Evolutionary conservation across 2,888 invertebrate species (phyloP), one percentile per base, ranked within the genome.

Genomic region (Drosophila paracracens): DNA sequence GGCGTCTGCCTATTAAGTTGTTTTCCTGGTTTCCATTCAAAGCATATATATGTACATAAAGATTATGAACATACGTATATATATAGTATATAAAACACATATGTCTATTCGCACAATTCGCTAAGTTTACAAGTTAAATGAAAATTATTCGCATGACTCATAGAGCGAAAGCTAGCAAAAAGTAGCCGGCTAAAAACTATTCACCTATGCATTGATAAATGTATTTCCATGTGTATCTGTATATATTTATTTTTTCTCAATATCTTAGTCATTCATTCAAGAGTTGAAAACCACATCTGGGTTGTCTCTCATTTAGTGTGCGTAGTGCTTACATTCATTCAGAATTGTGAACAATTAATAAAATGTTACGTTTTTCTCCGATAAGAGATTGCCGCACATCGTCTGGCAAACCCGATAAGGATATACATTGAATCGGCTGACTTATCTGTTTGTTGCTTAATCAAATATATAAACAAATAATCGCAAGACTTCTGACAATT

Each of bases 71-170:
- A 36, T n/a, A 29, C 35, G 21, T 57, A 25, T n/a, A 10, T 56
- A 35, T 36, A 43, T 53, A 58, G n/a, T 59, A 68, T 48, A 59
- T 27, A 58, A 18, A 58, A 40, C 35, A 70, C 54, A 72, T 69
- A 66, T 78, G 70, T 70, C 38, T 81, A 83, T 82, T 73, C 68
- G 61, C 79, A 69, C 79, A 68, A 61, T 66, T 69, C 76, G 73
- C 59, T 75, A 66, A 50, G 81, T 75, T 83, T 70, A 74, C 75
- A 53, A 65, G 65, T 71, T 68, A 65, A 74, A 89, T 74, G 75
- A 81, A 83, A 83, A 73, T 74, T 70, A 59, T 69, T 67, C 43
- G 72, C 29, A 61, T 85, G 85, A 89, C 48, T 85, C 90, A 85
- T 18, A 27, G 54, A 3, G 16, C 8, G 2, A 8, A 5, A 16